phyloP scores from a whole-genome alignment of 2,888 invertebrate genomes.

The Leptinotarsa peninsularis region DNA sequence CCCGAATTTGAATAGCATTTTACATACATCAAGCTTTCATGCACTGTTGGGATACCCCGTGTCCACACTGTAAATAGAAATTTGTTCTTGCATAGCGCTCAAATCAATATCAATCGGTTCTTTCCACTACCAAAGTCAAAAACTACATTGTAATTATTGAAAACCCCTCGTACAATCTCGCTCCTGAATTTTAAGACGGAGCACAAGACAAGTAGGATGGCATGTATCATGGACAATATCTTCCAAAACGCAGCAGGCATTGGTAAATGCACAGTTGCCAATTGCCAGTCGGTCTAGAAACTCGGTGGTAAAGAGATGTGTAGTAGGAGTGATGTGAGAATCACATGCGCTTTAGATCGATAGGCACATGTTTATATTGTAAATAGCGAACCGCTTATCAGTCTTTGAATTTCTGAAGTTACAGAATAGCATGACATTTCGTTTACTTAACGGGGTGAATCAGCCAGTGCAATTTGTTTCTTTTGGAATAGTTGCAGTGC shows the following conservation, averaged over 20 bases:
- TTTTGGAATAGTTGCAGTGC: constrained; percentile 3
- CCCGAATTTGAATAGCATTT: too few relatives aligned
- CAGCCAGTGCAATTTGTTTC: constrained; percentile 18
- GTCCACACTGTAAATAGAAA: too few relatives aligned
- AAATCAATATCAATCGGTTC: too few relatives aligned
- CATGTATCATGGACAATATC: background rate
- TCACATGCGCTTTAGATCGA: constrained; percentile 32
- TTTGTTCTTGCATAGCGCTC: too few relatives aligned
- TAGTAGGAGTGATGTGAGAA: constrained; percentile 25
- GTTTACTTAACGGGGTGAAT: constrained; percentile 20
- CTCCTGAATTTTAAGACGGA: background rate
- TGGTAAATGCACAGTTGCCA: constrained; percentile 10
- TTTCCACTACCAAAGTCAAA: background rate
- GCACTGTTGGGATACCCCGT: too few relatives aligned
- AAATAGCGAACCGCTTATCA: constrained; percentile 14
- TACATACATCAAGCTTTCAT: too few relatives aligned
- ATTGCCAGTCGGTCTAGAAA: constrained; percentile 21
- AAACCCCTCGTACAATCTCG: constrained; percentile 18
- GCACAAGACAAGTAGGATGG: constrained; percentile 15
- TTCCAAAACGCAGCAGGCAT: background rate
- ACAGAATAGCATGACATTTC: constrained; percentile 17
- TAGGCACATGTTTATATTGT: constrained; percentile 33
- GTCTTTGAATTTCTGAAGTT: background rate
- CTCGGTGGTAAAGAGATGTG: constrained; percentile 14
- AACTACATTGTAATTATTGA: background rate